phyloP scores from a whole-genome alignment of 2,113 vertebrate species.

The Taurulus bubalis region DNA sequence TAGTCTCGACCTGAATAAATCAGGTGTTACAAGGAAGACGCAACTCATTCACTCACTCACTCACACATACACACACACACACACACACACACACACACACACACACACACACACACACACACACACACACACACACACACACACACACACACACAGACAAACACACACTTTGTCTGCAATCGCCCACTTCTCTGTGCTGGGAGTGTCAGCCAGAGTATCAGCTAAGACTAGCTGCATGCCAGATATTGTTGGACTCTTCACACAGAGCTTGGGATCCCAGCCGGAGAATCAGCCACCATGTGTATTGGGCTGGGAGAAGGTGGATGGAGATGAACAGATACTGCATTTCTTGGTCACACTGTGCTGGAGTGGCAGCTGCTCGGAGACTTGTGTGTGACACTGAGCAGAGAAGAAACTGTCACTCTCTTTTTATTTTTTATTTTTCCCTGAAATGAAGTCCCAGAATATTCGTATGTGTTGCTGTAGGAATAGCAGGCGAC shows the following conservation, averaged over 20 bases:
- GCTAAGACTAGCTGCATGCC: conserved; percentile 44
- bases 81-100: conserved; percentile 13
- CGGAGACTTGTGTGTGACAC: conserved; percentile 28
- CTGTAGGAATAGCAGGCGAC: conserved; percentile 20
- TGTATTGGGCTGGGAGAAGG: conserved; percentile 23
- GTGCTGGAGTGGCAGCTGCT: conserved; percentile 49
- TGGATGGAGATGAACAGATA: conserved; percentile 62
- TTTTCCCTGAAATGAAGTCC: background rate
- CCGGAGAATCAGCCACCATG: conserved; percentile 59
- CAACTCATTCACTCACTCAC: background rate
- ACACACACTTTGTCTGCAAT: conserved; percentile 12
- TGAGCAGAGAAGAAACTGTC: conserved; percentile 16
- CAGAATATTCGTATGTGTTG: conserved; percentile 13
- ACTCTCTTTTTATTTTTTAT: background rate
- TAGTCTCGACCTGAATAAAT: conserved; percentile 51
- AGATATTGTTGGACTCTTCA: conserved; percentile 49
- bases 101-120: conserved; percentile 5
- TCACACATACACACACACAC: conserved; percentile 7
- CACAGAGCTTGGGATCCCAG: conserved; percentile 45
- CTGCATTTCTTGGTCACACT: conserved; percentile 38
- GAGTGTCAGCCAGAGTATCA: conserved; percentile 42
- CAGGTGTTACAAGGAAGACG: conserved; percentile 37
- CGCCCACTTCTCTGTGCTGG: conserved; percentile 9
- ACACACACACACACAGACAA: background rate
- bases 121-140: conserved; percentile 6